Conservation (phyloP, 2,888 invertebrate species). For the Papilio demoleus region DNA sequence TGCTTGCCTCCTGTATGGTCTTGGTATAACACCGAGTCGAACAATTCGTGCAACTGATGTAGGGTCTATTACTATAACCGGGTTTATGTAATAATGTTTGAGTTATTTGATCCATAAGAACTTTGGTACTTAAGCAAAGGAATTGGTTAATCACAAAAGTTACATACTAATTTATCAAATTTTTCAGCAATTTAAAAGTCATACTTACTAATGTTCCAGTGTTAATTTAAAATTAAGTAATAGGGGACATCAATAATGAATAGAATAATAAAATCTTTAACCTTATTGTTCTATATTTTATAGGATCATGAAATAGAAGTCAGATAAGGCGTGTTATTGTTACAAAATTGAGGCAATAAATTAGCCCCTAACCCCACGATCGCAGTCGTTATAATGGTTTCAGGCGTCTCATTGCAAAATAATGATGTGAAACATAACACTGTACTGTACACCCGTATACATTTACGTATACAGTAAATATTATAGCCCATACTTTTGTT, state of each 20-base stretch:
- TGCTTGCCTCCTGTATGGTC: too few relatives aligned
- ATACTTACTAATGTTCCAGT: not conserved
- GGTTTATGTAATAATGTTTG: too few relatives aligned
- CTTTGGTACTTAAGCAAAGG: not conserved
- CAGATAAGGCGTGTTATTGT: not conserved
- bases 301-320: conserved; percentile 2
- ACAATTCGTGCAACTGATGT: too few relatives aligned
- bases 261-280: not conserved
- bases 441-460: conserved; percentile 5
- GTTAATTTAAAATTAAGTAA: too few relatives aligned
- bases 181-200: not conserved
- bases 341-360: conserved; percentile 34
- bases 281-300: not conserved
- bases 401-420: conserved; percentile 51
- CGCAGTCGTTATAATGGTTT: conserved; percentile 26
- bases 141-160: not conserved
- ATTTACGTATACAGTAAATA: conserved; percentile 1
- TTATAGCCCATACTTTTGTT: not conserved
- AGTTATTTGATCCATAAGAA: not conserved
- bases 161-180: not conserved
- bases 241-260: not conserved
- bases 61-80: too few relatives aligned
- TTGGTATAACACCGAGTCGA: too few relatives aligned
- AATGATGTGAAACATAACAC: conserved; percentile 48
- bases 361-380: conserved; percentile 20